Base-by-base conservation (phyloP, 2,113 vertebrate genomes). In the Sporophila hypoxantha region DNA sequence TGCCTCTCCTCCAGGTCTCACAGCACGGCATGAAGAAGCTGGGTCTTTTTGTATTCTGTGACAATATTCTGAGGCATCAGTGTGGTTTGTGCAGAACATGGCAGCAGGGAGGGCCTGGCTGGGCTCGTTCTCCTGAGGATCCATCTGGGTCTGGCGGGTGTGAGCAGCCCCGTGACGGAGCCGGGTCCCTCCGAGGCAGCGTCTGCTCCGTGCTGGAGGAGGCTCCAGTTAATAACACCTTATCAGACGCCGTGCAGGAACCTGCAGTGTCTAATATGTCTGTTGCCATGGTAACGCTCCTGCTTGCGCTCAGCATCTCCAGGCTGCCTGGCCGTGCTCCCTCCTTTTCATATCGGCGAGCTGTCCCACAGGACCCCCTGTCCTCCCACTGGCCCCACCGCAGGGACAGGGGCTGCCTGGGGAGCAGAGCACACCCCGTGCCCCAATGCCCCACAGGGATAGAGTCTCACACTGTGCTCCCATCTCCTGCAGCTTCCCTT, bases 151-250 rank as follows among this genome's bases (percentile, higher is more conserved):
- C 20, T 44, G 88, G 69, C 25, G 3, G 78, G 89, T 61, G 92
- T 53, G 30, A 66, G 80, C 85, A 34, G 79, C 57, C 69, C 91
- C 29, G 85, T 93, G 85, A 80, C 83, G 67, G 94, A 76, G 87
- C 80, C 57, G 27, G 76, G 76, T 94, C 91, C 93, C 89, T 92
- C 91, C 61, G 60, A 64, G 85, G 76, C 93, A 68, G 86, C 62
- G 75, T 89, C 93, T 94, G 94, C 92, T 88, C 52, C 1, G 93
- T 64, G 5, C 82, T 91, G 95, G 95, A 97, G 96, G 95, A 96
- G 95, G 95, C 96, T 97, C 91, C 96, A 95, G 95, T 95, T 96
- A 96, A 97, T 97, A 96, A 96, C 96, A 97, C 96, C 96, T 97
- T 97, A 97, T 97, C 96, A 97, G 97, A 97, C 95, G 95, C 96